Evolutionary conservation across 2,113 vertebrate genomes (phyloP), one percentile per base, ranked within the genome.

Genomic region (Coregonus clupeaformis): DNA sequence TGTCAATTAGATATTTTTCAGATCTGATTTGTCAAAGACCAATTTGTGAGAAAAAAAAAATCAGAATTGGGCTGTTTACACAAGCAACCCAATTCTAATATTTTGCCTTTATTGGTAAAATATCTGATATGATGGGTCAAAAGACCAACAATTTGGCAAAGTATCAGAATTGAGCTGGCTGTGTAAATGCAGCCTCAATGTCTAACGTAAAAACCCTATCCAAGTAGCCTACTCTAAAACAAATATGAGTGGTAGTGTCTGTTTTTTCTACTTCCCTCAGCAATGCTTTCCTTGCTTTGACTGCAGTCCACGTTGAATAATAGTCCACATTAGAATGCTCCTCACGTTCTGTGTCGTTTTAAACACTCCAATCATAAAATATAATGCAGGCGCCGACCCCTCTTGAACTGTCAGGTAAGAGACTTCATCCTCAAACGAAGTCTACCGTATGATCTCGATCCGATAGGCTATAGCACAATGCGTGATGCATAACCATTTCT

Each of bases 261-360:
- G 30, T 24, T 68, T 12, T 11, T 30, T 11, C 4, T 45, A 29
- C 49, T 63, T 24, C 32, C 25, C 60, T 16, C 45, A 12, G 36
- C 36, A 18, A 32, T 72, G 14, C 55, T 14, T 72, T 9, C 42
- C 6, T 24, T 60, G 67, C 47, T 47, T 60, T 75, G 55, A 45
- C 68, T 74, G 75, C 47, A 70, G 72, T 74, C 69, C 76, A 60
- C 59, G 45, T 60, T 77, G 71, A 74, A 77, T 65, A 68, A 47
- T 47, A 24, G 20, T 68, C 67, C 36, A 29, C 71, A 65, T 77
- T 74, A 68, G 55, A 77, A 81, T 81, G 72, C 80, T 59, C 9
- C 72, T 81, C 80, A 81, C 80, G 80, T 68, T 36, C 69, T 29
- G 27, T 36, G 52, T n/a, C 75, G 52, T 74, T 74, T 66, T 68